These are phyloP conservation scores for Myotis vivesi DNA, from an alignment of 2,797 vertebrate genomes.

Conservation along the genomic window DNA sequence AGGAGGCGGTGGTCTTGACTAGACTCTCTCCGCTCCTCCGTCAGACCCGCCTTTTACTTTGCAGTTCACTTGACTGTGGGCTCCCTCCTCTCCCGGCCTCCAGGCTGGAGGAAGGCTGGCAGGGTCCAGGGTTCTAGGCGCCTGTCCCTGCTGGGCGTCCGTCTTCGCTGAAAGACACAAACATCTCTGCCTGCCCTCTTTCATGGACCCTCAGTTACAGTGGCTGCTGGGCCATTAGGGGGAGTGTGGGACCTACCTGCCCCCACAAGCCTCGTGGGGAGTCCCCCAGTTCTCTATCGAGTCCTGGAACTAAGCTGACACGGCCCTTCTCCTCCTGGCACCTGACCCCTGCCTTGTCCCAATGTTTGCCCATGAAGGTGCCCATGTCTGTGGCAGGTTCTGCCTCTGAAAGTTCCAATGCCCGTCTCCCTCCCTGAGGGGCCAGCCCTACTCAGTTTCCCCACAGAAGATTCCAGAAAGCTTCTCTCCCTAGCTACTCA, in stretches of 20 bases:
- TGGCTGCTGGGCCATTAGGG: not conserved
- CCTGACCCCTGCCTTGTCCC: too few relatives aligned
- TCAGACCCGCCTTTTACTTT: accelerated
- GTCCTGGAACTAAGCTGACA: too few relatives aligned
- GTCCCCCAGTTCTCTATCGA: not conserved
- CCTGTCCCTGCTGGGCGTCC: accelerated
- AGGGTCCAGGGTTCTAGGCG: not conserved
- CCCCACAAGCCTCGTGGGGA: not conserved
- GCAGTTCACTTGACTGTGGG: not conserved
- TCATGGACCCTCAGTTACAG: not conserved
- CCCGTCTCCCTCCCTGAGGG: accelerated
- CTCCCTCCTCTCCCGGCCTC: not conserved
- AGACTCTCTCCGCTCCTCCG: too few relatives aligned
- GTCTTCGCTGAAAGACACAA: not conserved
- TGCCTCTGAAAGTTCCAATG: not conserved
- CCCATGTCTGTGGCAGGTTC: not conserved
- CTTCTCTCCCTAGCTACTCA: not conserved
- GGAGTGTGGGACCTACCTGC: not conserved
- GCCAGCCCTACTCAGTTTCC: not conserved
- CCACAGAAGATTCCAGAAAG: not conserved
- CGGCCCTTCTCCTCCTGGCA: too few relatives aligned
- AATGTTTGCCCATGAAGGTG: not conserved
- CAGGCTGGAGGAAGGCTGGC: not conserved
- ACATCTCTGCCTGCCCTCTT: not conserved
- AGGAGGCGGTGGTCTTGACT: not conserved